Evolutionary conservation across 2,113 vertebrate genomes (phyloP).

Genomic region (Emydura subglobosa): DNA sequence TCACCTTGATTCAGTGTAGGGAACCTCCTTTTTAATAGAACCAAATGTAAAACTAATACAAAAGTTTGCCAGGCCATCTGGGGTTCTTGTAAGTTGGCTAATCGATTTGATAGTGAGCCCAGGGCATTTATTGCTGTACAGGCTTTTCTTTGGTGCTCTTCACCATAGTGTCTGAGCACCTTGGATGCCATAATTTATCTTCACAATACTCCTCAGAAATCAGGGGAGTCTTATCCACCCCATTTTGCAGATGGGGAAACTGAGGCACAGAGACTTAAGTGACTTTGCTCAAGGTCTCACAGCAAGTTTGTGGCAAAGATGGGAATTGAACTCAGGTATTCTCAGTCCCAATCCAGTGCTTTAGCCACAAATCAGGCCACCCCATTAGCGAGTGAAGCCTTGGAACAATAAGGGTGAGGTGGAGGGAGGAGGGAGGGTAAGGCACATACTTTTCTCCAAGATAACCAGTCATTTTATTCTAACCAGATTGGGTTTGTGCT

Average conservation of each 20-base stretch:
- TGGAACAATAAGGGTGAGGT: not conserved
- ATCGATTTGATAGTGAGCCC: not conserved
- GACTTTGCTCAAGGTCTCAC: too few species aligned
- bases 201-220: not conserved
- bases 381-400: fast-evolving
- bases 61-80: not conserved
- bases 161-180: not conserved
- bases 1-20: not conserved
- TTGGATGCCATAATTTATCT: not conserved
- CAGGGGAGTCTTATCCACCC: not conserved
- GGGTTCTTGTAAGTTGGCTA: not conserved
- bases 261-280: not conserved
- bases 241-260: not conserved
- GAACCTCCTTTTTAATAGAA: not conserved
- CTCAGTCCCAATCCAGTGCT: fast-evolving
- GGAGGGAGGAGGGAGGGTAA: not conserved
- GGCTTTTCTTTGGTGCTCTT: not conserved
- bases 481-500: constrained; percentile 93
- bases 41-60: not conserved
- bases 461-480: not conserved
- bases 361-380: not conserved
- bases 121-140: not conserved
- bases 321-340: not conserved
- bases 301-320: not conserved
- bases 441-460: not conserved